Conservation (phyloP, 2,888 invertebrate genomes). For the Aspidiotus destructor region DNA sequence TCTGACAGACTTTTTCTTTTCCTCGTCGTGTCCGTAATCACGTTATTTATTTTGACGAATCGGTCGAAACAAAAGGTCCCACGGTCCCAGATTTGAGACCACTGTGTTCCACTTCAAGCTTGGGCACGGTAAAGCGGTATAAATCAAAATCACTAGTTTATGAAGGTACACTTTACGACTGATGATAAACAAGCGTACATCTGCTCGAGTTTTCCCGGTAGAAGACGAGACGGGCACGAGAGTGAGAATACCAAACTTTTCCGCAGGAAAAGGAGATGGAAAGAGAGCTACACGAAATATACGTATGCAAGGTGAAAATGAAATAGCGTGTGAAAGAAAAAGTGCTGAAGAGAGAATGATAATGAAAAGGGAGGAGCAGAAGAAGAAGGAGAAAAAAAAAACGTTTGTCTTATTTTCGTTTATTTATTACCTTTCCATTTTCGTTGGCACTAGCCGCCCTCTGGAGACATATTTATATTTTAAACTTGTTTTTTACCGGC, state of each 20-base stretch:
- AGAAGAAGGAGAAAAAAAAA: not conserved
- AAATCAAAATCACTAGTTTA: conserved; percentile 4
- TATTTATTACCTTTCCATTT: conserved; percentile 4
- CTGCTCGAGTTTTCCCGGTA: no score
- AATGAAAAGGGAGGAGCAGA: not conserved
- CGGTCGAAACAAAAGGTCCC: not conserved
- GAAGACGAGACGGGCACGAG: no score
- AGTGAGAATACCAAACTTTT: no score
- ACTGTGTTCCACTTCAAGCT: not conserved
- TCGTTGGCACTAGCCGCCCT: conserved; percentile 2
- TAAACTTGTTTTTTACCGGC: not conserved
- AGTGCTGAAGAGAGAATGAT: not conserved
- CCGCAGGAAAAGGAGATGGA: not conserved
- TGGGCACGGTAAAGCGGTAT: not conserved
- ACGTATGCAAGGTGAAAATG: no score
- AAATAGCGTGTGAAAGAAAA: not conserved
- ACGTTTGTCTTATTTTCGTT: conserved; percentile 2
- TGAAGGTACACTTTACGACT: not conserved
- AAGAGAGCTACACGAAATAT: not conserved
- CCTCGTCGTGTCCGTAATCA: not conserved
- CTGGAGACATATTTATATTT: not conserved
- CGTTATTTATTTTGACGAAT: conserved; percentile 3
- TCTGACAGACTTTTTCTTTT: no score
- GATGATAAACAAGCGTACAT: conserved; percentile 1
- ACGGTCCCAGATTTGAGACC: not conserved